Base-by-base conservation (phyloP, 2,888 invertebrate species). In the Tricholauxania praeusta region DNA sequence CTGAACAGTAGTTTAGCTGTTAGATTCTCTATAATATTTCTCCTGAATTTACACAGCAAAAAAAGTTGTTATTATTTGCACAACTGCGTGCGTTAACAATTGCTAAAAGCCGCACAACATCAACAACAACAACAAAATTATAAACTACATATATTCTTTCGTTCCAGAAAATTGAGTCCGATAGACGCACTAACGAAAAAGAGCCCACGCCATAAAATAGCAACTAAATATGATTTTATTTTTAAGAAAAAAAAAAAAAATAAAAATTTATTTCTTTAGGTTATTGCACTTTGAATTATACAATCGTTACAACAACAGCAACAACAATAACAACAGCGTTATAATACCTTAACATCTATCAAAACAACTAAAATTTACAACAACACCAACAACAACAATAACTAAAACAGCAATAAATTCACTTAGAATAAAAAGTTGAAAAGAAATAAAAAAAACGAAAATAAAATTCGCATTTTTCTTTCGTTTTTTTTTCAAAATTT, bases 201-300 rank as follows among this genome's bases (percentile, higher is more conserved):
- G 60, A n/a, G 32, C 32, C 32, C 39, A 39, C 28, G 64, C 39
- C 14, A 66, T 4, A 52, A 28, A 28, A 39, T 55, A 67, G 28
- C 22, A 49, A 19, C 12, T 12, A 14, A 47, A 48, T 53, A 69
- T 28, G 48, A 32, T 66, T 53, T 66, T 12, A 15, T 22, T n/a
- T 17, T 19, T n/a, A 2, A 48, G 3, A 70, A 49, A 60, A 22
- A 70, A 47, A 69, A 47, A 49, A 15, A 59, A 48, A 55, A 39
- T 63, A 73, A 71, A 64, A 74, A 72, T 66, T 72, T 68, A n/a
- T 64, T 74, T 64, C 22, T 65, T 72, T 80, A 81, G 82, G 82
- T 82, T 82, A 82, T 83, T 82, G 82, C 82, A 82, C 82, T 82
- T 83, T 81, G 78, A 72, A 78, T 77, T 72, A 72, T 75, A 47